Base-by-base conservation (phyloP, 2,797 vertebrate genomes). In the Peromyscus melanophrys region DNA sequence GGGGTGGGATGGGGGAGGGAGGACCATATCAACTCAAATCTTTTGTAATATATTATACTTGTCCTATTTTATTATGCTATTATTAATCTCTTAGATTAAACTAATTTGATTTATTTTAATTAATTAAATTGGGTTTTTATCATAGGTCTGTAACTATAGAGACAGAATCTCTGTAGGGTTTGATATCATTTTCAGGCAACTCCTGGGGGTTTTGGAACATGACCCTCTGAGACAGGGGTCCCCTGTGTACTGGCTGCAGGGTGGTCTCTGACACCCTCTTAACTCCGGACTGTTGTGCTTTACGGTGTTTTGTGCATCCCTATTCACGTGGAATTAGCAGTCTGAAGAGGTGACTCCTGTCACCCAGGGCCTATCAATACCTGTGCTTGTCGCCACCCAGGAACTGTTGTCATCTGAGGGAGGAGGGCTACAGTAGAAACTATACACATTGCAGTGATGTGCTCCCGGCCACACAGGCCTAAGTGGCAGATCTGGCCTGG, bases 401-500 rank as follows among this genome's bases (percentile, higher is more conserved):
- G 12, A 4, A 52, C 52, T 14, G 23, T 6, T 13, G 75, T 57
- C 61, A 0, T 4, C 34, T 31, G 6, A 19, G 5, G 65, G 75
- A n/a, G 11, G 17, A 29, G 34, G 46, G 63, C 11, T 63, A 21
- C 10, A 4, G 4, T 27, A 17, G 34, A 16, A 69, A 37, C 81
- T 10, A 12, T 43, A 1, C 5, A 75, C 9, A 37, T 4, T 11
- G 1, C 2, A 6, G 19, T 61, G 78, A 13, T 0, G 0, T 0
- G 1, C 25, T 43, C 2, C 55, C 16, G 65, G 85, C 43, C 76
- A 12, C 4, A 2, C 1, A 3, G 52, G 31, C 37, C 80, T 76
- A 6, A 2, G 61, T 0, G 55, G 61, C 29, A 0, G 55, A 13
- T 0, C 3, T 21, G 71, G 65, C 40, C 16, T 0, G 2, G 0